Conservation (phyloP, 2,888 invertebrate genomes). For the Drosophila emarginata region DNA sequence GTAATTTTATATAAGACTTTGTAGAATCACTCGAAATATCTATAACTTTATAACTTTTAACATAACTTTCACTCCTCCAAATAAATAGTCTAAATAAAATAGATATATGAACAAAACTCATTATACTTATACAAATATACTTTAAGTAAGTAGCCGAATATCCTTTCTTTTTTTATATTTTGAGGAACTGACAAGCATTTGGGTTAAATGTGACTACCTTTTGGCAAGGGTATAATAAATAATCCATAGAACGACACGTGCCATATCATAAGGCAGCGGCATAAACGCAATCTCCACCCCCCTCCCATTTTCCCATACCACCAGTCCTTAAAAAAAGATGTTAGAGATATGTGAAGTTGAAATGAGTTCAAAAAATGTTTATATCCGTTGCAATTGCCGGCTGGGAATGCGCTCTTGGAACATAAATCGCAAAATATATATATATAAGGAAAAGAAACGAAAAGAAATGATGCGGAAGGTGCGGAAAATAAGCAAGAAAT, state of each 20-base stretch:
- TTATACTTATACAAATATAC: too few species aligned
- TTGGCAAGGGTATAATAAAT: not conserved
- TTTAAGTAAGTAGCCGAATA: too few species aligned
- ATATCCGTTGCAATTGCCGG: slow-evolving; percentile 76
- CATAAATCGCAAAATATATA: slow-evolving; percentile 62
- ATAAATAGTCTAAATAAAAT: too few species aligned
- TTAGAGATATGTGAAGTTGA: slow-evolving; percentile 56
- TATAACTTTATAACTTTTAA: too few species aligned
- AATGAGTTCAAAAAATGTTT: slow-evolving; percentile 77
- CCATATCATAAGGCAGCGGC: slow-evolving; percentile 65
- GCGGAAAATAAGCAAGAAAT: slow-evolving; percentile 70
- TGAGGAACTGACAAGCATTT: not conserved
- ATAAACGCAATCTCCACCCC: slow-evolving; percentile 48
- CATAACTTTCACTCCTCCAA: too few species aligned
- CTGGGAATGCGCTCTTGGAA: slow-evolving; percentile 54
- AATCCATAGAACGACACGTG: slow-evolving; percentile 62
- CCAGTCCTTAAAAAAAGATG: slow-evolving; percentile 5
- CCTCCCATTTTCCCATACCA: slow-evolving; percentile 9
- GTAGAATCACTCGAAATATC: too few species aligned
- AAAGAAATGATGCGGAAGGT: slow-evolving; percentile 71
- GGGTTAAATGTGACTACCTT: not conserved
- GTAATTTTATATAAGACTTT: too few species aligned
- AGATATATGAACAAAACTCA: too few species aligned
- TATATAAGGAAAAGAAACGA: slow-evolving; percentile 14
- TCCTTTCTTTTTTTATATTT: not conserved